Evolutionary conservation across 2,888 invertebrate genomes (phyloP), one percentile per base, ranked within the genome.

Genomic region (Cataglyphis livida): DNA sequence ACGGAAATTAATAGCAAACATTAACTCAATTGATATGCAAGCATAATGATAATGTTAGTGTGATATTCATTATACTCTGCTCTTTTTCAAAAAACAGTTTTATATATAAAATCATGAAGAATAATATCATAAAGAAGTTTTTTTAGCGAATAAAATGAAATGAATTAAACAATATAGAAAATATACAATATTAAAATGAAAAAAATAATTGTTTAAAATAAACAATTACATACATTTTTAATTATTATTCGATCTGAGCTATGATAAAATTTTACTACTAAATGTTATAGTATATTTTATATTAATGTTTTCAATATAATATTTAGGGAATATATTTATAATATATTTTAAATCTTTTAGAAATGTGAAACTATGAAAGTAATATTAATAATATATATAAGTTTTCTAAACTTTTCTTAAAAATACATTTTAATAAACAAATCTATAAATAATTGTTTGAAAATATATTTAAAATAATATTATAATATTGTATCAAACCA

Each of bases 1-100:
- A n/a, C 35, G 25, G 32, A 65, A 64, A 32, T 65, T 65, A 35
- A 32, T 62, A 15, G 21, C 15, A 74, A 48, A 64, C 18, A 64
- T 15, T 18, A 64, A 74, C 32, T 64, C 44, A 6, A 48, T 21
- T 61, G 32, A 61, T 61, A 9, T 61, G 25, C 1, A 21, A 70
- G 54, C 15, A 5, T 25, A 62, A 10, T 28, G 48, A 75, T 75
- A 32, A 74, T 32, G 44, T 32, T 21, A 44, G 4, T 15, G 28
- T 44, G 9, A 18, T 5, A 44, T 71, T 4, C 18, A 25, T 51
- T 51, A 57, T 18, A 73, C 1, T 48, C n/a, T n/a, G 7, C 3
- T 25, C 10, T 3, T 54, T 57, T 25, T 18, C 9, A 35, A 2
- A 44, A 44, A 35, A 35, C 35, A 35, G 3, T 32, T 61, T 73